phyloP scores from a whole-genome alignment of 53 echinoderm and acorn worm genomes.

The Hippasteria phrygiana region DNA sequence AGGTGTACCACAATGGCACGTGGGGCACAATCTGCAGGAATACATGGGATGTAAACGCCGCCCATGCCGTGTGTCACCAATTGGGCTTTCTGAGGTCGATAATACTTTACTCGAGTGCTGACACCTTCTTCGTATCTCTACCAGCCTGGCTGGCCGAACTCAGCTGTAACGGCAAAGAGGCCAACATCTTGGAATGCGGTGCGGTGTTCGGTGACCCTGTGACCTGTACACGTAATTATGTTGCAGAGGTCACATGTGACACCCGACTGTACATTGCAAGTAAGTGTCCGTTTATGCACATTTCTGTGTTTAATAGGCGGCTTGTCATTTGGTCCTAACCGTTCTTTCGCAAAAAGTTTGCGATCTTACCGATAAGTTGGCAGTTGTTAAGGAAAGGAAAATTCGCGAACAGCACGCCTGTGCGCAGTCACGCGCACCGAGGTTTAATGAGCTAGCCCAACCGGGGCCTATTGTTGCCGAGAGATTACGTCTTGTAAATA shows the following conservation, averaged over 20 bases:
- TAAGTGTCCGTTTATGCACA: neutral
- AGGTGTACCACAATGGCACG: slow-evolving; percentile 19
- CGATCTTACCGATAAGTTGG: no score
- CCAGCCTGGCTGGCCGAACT: neutral
- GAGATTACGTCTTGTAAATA: no score
- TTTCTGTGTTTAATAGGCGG: no score
- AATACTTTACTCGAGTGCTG: neutral
- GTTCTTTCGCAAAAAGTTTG: no score
- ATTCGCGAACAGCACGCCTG: no score
- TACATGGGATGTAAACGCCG: neutral
- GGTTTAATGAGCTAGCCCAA: no score
- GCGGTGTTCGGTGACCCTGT: neutral
- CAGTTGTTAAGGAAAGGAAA: no score
- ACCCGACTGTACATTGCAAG: neutral
- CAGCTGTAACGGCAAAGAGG: neutral
- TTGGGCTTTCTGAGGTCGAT: neutral
- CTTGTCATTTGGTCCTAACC: no score
- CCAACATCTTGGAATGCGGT: neutral
- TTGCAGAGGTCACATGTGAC: neutral
- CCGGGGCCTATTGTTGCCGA: no score
- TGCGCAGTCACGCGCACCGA: no score
- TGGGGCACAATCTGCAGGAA: slow-evolving; percentile 6
- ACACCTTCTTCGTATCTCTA: neutral
- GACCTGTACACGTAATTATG: neutral
- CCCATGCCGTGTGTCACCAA: slow-evolving; percentile 9